Conservation (phyloP, 2,113 vertebrate genomes). For the Notarius quadriscutis region DNA sequence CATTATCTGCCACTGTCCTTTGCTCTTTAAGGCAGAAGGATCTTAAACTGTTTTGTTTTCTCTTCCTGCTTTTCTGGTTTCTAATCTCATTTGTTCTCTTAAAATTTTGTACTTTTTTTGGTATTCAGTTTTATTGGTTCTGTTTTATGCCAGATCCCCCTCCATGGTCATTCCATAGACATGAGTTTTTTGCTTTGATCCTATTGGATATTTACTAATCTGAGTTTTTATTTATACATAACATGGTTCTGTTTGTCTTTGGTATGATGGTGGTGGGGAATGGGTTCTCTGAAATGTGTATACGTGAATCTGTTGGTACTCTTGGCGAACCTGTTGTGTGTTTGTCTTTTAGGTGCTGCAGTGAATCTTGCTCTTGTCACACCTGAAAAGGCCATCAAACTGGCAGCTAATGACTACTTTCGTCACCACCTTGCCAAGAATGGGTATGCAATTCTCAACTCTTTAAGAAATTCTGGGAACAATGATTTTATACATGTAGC, state of each 20-base stretch:
- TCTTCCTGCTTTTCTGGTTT: conserved; percentile 25
- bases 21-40: conserved; percentile 12
- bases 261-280: conserved; percentile 62
- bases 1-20: conserved; percentile 29
- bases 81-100: neutral
- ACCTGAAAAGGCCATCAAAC: conserved; percentile 80
- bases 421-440: conserved; percentile 72
- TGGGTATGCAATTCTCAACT: conserved; percentile 63
- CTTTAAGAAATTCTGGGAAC: neutral
- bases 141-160: conserved; percentile 48
- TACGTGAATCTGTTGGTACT: neutral
- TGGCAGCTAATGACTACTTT: conserved; percentile 80
- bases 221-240: conserved; percentile 29
- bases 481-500: neutral
- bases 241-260: conserved; percentile 41
- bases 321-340: conserved; percentile 52
- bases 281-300: conserved; percentile 37
- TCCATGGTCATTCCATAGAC: conserved; percentile 52
- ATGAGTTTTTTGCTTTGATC: conserved; percentile 20
- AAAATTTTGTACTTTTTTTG: neutral
- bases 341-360: conserved; percentile 74
- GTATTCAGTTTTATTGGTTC: conserved; percentile 8
- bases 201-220: conserved; percentile 36
- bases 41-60: conserved; percentile 25
- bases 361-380: conserved; percentile 81